Evolutionary conservation across 53 echinoderm and acorn worm genomes (phyloP).

Genomic region (Antedon mediterranea): DNA sequence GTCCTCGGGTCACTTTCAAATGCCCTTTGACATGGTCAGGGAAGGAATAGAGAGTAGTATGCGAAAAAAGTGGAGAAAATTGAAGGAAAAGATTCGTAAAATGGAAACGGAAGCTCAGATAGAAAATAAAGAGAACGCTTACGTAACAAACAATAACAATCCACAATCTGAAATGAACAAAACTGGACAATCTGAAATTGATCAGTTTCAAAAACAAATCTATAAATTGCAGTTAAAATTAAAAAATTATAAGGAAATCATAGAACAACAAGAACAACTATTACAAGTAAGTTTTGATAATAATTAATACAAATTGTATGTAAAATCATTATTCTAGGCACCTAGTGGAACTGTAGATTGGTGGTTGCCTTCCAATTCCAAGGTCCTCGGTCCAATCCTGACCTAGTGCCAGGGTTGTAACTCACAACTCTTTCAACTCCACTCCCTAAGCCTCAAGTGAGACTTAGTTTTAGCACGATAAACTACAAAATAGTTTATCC

Average conservation of each 20-base stretch:
- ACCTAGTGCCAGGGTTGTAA: too few relatives aligned
- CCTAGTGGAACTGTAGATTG: too few relatives aligned
- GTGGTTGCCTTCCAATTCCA: too few relatives aligned
- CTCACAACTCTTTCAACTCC: too few relatives aligned
- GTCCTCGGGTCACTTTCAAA: constrained; percentile 91
- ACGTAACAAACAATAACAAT: constrained; percentile 6
- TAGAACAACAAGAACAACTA: constrained; percentile 91
- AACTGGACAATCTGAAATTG: constrained; percentile 7
- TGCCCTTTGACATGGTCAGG: constrained; percentile 94
- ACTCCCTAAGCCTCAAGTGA: too few relatives aligned
- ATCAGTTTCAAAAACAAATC: constrained; percentile 45
- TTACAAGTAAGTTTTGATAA: constrained; percentile 46
- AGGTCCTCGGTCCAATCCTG: too few relatives aligned
- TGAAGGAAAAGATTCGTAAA: constrained; percentile 70
- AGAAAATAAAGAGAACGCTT: constrained; percentile 37
- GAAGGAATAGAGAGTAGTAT: constrained; percentile 90
- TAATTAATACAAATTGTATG: too few relatives aligned
- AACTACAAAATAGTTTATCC: too few relatives aligned
- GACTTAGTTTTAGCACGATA: too few relatives aligned
- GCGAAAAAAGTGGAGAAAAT: constrained; percentile 64
- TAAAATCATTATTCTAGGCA: too few relatives aligned
- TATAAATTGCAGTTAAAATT: constrained; percentile 49
- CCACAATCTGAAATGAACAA: background rate
- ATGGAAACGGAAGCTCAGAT: constrained; percentile 64
- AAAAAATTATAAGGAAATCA: constrained; percentile 61